Base-by-base conservation (phyloP, 1,140 invertebrate genomes). In the Drosophila mauritiana region DNA sequence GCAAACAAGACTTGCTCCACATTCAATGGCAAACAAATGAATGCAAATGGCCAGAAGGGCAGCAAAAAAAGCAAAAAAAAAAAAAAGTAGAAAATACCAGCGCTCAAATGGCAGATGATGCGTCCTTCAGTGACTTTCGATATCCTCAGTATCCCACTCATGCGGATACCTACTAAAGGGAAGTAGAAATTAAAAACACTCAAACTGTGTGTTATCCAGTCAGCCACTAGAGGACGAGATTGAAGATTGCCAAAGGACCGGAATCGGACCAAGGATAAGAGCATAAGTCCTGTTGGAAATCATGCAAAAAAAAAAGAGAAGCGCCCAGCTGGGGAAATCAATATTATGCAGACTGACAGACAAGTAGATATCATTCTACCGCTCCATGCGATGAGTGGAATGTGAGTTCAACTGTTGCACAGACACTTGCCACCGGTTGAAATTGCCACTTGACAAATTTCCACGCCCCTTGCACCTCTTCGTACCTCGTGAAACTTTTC, bases 181-280 rank as follows among this genome's bases (percentile, higher is more conserved):
- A 88, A 86, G 82, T 86, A 82, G 64, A 88, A 86, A 86, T 88
- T 86, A 88, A 86, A 86, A 86, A 86, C 82, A 78, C 82, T 86
- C 82, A 63, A 79, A 49, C 58, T 82, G 56, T 80, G 69, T 86
- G 82, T 86, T 86, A 86, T 86, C 73, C 81, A 75, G 57, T 73
- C 57, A 55, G 54, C 40, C 78, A 86, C 78, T 78, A 17, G 63
- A 73, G 56, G 52, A 49, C 15, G 59, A 69, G 59, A 67, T 56
- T 78, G 69, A 39, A 65, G 63, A 65, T 64, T 27, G 59, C 43
- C 42, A 68, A 48, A 46, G 48, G 46, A 59, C 46, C 45, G 39
- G 48, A 80, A 48, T 40, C 53, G 49, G 45, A 39, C 39, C 55
- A 57, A 67, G 43, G 39, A 49, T 49, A 70, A 70, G 51, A 15